Percentiles rank a stretch among this genome's conserved stretches.
Evolutionary conservation across 1,140 invertebrate species (phyloP).

Genomic region (Drosophila santomea): DNA sequence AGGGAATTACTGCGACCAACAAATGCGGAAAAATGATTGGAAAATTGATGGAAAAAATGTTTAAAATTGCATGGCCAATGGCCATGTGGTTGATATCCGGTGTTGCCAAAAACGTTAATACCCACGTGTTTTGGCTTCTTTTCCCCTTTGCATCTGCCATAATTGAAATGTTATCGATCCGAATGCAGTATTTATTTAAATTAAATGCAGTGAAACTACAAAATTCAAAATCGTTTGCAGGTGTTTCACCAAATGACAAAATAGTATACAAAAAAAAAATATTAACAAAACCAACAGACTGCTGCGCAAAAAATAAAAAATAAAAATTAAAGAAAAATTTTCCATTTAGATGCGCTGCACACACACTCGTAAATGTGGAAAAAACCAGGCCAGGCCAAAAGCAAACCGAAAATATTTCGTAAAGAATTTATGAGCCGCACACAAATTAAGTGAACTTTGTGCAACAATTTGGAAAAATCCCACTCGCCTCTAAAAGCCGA

Average conservation of each 20-base stretch:
- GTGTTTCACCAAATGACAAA: constrained; percentile 15
- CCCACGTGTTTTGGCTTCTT: constrained; percentile 13
- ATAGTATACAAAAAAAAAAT: background rate
- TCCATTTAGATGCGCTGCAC: constrained; percentile 45
- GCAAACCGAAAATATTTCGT: constrained; percentile 35
- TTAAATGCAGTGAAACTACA: constrained; percentile 32
- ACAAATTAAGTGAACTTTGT: constrained; percentile 41
- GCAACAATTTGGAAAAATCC: constrained; percentile 33
- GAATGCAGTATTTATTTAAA: constrained; percentile 42
- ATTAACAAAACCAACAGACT: background rate
- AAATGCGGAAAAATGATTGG: constrained; percentile 4
- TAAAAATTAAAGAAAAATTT: constrained; percentile 25
- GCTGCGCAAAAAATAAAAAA: constrained; percentile 10
- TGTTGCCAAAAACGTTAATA: constrained; percentile 29
- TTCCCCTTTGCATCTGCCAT: constrained; percentile 19
- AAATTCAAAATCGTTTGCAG: constrained; percentile 19
- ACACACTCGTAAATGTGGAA: constrained; percentile 28
- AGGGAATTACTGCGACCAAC: constrained; percentile 2
- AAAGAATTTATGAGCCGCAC: constrained; percentile 41
- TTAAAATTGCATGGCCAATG: constrained; percentile 15
- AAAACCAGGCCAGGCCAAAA: background rate
- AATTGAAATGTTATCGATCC: constrained; percentile 46
- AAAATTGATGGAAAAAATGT: background rate
- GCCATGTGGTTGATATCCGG: constrained; percentile 34
- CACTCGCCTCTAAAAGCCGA: constrained; percentile 2